Base-by-base conservation (phyloP, 2,888 invertebrate species). In the Boloria selene region DNA sequence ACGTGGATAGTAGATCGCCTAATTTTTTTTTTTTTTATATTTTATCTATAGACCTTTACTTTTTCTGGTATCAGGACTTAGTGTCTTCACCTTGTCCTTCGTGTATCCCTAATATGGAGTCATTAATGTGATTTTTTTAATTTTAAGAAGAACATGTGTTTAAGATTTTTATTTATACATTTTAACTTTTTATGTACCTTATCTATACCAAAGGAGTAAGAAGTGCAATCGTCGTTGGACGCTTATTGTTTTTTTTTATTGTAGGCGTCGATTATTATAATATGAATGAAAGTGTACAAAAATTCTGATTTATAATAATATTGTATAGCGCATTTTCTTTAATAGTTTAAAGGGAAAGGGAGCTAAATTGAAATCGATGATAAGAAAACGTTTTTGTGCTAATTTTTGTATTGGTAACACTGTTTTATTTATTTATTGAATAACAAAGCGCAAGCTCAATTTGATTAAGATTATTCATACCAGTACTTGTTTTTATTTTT, bases 141-240 rank as follows among this genome's bases (percentile, higher is more conserved):
- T 38, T 7, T 38, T 10, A 38, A 38, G 31, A 2, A 10, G 31
- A 38, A 38, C n/a, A 38, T 7, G 7, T 38, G 31, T 38, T 38
- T 38, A 38, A 38, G 31, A 38, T 38, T 38, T 38, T 65, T 63
- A 58, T 58, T 59, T 54, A 59, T 61, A 69, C 58, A 61, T 51
- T 56, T n/a, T 13, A 45, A 26, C 62, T 60, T 68, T 68, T 68
- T 69, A 62, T 65, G 61, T 71, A 69, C 64, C 67, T 70, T 67
- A 71, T 59, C 52, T 66, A 55, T 70, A 71, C 69, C 70, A 71
- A 70, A 71, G 71, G 61, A 71, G 61, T 61, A 65, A 59, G 51
- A 70, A 65, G 69, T 71, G 71, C 71, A 71, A 70, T 71, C 65
- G 67, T 38, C 49, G 26, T 59, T 49, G 16, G 47, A 49, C n/a